These are phyloP conservation scores for Xestia rhomboidea DNA, from an alignment of 2,888 invertebrate genomes.

Conservation along the genomic window DNA sequence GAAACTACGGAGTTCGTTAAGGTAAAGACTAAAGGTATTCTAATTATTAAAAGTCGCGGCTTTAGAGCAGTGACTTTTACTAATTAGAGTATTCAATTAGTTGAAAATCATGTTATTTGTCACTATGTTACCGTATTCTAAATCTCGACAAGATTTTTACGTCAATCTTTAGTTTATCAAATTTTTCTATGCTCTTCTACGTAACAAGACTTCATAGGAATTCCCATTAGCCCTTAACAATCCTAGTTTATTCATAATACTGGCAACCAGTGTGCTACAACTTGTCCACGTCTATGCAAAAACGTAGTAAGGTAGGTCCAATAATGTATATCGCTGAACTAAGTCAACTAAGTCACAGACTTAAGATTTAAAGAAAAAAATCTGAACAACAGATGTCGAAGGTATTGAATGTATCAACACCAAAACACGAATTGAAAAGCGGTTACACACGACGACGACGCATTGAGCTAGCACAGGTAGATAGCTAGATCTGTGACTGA, in stretches of 20 bases:
- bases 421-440: constrained; percentile 40
- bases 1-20: neutral
- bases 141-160: neutral
- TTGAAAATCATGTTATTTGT: neutral
- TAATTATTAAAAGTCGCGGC: neutral
- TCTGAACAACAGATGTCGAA: constrained; percentile 13
- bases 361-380: neutral
- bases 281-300: constrained; percentile 8
- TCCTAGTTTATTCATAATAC: neutral
- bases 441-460: constrained; percentile 4
- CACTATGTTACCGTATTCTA: neutral
- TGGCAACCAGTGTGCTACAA: neutral
- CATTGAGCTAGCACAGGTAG: neutral
- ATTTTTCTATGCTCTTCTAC: neutral
- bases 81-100: no score
- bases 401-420: constrained; percentile 44
- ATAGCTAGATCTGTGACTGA: neutral
- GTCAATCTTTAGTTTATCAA: neutral
- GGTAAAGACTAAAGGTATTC: neutral
- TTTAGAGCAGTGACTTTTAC: no score
- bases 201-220: neutral
- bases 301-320: constrained; percentile 11
- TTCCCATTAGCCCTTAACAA: neutral
- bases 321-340: constrained; percentile 43
- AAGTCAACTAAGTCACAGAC: constrained; percentile 16